These are phyloP conservation scores for Phortica magna DNA, from an alignment of 2,888 invertebrate species.

Conservation along the genomic window DNA sequence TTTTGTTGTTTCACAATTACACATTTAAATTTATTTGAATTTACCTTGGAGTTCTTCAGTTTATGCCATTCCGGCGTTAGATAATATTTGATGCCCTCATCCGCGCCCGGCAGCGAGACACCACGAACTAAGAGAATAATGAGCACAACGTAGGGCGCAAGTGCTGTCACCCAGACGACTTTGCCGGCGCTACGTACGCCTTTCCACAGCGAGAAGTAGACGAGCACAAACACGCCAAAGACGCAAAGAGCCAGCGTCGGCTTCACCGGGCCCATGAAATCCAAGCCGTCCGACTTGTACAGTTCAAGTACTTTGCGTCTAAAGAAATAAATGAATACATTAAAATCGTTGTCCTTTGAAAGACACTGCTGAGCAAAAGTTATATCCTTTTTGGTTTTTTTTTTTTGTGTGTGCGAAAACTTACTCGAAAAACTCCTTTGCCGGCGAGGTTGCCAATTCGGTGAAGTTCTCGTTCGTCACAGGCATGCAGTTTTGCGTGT, in stretches of 20 bases:
- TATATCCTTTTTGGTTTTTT: background rate
- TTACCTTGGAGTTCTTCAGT: constrained; percentile 86
- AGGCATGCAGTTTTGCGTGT: constrained; percentile 86
- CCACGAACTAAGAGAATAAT: constrained; percentile 91
- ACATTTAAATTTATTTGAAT: constrained; percentile 19
- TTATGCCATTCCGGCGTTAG: constrained; percentile 94
- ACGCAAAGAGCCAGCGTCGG: constrained; percentile 93
- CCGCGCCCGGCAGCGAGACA: constrained; percentile 90
- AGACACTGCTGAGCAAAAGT: too few relatives aligned
- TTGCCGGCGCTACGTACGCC: constrained; percentile 95
- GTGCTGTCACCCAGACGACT: constrained; percentile 97
- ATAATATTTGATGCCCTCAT: constrained; percentile 91
- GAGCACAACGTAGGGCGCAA: constrained; percentile 94
- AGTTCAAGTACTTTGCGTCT: constrained; percentile 93
- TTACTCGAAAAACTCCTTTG: constrained; percentile 94
- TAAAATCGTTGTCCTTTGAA: background rate
- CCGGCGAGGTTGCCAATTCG: constrained; percentile 85
- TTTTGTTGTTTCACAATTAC: background rate
- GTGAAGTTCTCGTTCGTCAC: constrained; percentile 81
- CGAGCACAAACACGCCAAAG: constrained; percentile 92
- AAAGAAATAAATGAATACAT: constrained; percentile 9
- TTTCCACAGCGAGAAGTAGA: constrained; percentile 98
- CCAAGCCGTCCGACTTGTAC: constrained; percentile 88
- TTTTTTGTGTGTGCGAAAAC: constrained; percentile 63
- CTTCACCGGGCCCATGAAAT: constrained; percentile 92